Evolutionary conservation across 2,113 vertebrate genomes (phyloP), one percentile per base, ranked within the genome.

Genomic region (Sturnira hondurensis): DNA sequence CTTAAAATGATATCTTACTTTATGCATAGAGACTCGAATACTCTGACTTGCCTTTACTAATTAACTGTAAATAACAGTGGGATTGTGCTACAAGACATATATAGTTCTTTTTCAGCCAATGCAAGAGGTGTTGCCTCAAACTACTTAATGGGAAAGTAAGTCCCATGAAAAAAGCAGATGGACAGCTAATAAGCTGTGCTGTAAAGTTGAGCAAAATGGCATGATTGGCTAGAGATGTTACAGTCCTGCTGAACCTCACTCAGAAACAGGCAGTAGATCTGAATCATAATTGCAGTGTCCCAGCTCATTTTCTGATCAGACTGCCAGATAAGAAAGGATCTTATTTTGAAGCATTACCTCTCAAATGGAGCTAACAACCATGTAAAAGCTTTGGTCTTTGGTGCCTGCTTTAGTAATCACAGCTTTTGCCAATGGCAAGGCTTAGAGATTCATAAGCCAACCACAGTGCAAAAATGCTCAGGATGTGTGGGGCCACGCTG

Each of bases 1-100:
- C 96, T 54, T 90, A 98, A 97, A 88, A 97, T 87, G 94, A 95
- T 67, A 93, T 93, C 91, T 97, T 63, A 76, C 93, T 97, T 83
- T 95, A 91, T 89, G 77, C 90, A 97, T 54, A 97, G 89, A 73
- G 58, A 61, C 94, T 94, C 96, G 87, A 97, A 94, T 38, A 93
- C 22, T 38, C 77, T 93, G 45, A 26, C 71, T 96, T 38, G 0
- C 96, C 88, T 89, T 92, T 94, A 63, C 74, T 96, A 98, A 98
- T 97, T 97, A 98, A 96, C n/a, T 91, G 45, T 70, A 97, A 97
- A 92, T 78, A 97, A 91, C 41, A 97, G 91, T 17, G 78, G 71
- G 95, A 50, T 20, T 36, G 56, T 31, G 26, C 56, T 71, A 92
- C 76, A 94, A 89, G 45, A 45, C 22, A 77, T 76, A 97, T 19